A percentile compares a stretch with the other conserved stretches of the same genome.
Conservation (phyloP, 2,113 vertebrate genomes). For the Scortum barcoo region DNA sequence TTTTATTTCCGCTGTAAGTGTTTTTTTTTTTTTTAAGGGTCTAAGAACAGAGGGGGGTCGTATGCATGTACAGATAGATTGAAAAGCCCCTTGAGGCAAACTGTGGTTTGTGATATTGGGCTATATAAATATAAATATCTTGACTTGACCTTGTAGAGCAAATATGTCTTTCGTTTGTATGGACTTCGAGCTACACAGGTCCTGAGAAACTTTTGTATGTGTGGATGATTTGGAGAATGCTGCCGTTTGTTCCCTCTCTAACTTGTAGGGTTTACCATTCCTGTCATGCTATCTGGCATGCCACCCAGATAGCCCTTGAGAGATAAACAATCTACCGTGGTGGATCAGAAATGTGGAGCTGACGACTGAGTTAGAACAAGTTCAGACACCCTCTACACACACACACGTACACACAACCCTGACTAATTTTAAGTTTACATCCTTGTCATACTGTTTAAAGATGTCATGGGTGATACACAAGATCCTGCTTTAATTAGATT, state of each 20-base stretch:
- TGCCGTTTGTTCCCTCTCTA: slow-evolving; percentile 13
- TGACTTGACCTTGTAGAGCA: no score
- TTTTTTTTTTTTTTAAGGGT: no score
- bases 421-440: not conserved
- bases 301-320: slow-evolving; percentile 1
- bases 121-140: no score
- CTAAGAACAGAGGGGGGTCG: no score
- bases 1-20: no score
- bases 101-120: no score
- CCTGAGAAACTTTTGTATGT: not conserved
- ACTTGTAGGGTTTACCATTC: slow-evolving; percentile 25
- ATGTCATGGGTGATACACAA: not conserved
- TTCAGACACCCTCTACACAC: not conserved
- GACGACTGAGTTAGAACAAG: slow-evolving; percentile 39
- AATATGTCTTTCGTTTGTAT: not conserved
- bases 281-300: slow-evolving; percentile 31
- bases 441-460: not conserved
- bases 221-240: slow-evolving; percentile 13
- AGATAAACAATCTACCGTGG: slow-evolving; percentile 24
- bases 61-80: no score
- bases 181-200: not conserved
- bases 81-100: no score
- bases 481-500: not conserved
- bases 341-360: slow-evolving; percentile 31
- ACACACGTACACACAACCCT: not conserved